A percentile compares a stretch with the other conserved stretches of the same genome.
These are phyloP conservation scores for Patella caerulea DNA, from an alignment of 2,888 invertebrate genomes.

Conservation along the genomic window DNA sequence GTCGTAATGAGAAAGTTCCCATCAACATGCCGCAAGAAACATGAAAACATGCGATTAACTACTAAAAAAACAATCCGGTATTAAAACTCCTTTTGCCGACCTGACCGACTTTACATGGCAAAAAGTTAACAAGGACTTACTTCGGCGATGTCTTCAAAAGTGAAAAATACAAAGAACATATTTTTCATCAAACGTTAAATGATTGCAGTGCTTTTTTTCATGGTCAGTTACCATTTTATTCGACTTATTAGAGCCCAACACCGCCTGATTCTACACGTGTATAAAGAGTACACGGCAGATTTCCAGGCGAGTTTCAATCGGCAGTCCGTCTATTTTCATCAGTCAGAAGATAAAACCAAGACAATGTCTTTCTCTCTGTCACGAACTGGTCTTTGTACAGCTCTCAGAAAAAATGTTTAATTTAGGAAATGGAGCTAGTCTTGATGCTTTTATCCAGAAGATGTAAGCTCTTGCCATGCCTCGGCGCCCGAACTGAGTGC, in stretches of 20 bases:
- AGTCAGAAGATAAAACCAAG: not conserved
- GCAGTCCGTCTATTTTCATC: not conserved
- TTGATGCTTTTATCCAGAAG: not conserved
- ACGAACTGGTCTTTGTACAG: slow-evolving; percentile 5
- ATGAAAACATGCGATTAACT: too few species aligned
- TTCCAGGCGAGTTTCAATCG: not conserved
- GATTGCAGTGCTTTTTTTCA: not conserved
- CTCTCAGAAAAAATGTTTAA: slow-evolving; percentile 10
- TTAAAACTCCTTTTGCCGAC: too few species aligned
- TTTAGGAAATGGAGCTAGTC: slow-evolving; percentile 6
- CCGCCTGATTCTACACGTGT: not conserved
- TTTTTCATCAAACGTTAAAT: not conserved
- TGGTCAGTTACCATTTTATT: not conserved
- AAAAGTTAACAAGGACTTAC: too few species aligned
- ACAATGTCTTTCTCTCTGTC: slow-evolving; percentile 10
- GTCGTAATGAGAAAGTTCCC: too few species aligned
- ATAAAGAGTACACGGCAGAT: not conserved
- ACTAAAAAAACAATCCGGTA: too few species aligned
- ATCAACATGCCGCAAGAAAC: too few species aligned
- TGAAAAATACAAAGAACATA: too few species aligned
- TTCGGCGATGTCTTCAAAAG: too few species aligned
- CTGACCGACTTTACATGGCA: too few species aligned
- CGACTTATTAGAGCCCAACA: not conserved
- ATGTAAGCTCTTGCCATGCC: not conserved
- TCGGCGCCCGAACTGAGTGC: not conserved